Conservation (phyloP, 2,888 invertebrate genomes). For the Melieria picta region DNA sequence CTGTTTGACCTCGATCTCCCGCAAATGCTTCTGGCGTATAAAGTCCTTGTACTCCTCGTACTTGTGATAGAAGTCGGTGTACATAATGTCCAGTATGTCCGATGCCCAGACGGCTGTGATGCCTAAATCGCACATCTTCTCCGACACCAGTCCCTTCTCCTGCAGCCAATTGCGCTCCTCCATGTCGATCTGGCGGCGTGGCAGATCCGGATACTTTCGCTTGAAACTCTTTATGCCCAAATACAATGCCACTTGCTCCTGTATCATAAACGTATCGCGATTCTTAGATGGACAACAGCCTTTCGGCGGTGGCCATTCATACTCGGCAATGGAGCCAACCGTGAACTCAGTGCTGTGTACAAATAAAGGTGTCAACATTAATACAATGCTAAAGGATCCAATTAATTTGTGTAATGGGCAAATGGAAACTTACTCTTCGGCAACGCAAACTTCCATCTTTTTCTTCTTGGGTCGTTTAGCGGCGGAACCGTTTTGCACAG, state of each 20-base stretch:
- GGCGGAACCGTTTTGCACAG: conserved; percentile 49
- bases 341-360: conserved; percentile 71
- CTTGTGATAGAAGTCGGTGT: conserved; percentile 92
- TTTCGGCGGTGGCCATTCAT: conserved; percentile 84
- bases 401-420: background rate
- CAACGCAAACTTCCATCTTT: conserved; percentile 67
- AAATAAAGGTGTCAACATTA: conserved; percentile 8
- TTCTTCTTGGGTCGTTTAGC: conserved; percentile 65
- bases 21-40: conserved; percentile 70
- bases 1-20: conserved; percentile 75
- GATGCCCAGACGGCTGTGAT: conserved; percentile 91
- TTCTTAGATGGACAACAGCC: conserved; percentile 68
- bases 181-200: conserved; percentile 85
- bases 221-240: conserved; percentile 96
- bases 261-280: conserved; percentile 89
- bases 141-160: conserved; percentile 83
- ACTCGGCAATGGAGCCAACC: conserved; percentile 91
- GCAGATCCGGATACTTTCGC: conserved; percentile 90
- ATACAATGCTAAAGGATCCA: conserved; percentile 13
- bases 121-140: conserved; percentile 92
- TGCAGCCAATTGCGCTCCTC: conserved; percentile 90
- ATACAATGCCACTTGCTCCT: conserved; percentile 96
- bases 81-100: conserved; percentile 95
- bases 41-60: conserved; percentile 87
- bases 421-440: conserved; percentile 64